phyloP scores from a whole-genome alignment of 2,888 invertebrate genomes.

The Agriopis aurantiaria region DNA sequence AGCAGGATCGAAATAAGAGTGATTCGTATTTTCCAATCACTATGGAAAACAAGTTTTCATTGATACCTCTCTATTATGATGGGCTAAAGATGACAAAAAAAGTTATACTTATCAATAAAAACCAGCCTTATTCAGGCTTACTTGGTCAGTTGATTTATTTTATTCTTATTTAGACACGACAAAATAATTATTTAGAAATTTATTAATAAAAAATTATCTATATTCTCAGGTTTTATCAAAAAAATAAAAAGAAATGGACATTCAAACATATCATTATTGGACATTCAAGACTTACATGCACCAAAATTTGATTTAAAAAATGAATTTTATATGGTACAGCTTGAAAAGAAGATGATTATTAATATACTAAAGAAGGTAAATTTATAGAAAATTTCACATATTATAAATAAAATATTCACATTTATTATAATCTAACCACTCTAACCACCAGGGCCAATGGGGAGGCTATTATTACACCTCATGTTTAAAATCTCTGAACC shows the following conservation, averaged over 20 bases:
- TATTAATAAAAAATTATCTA: no score
- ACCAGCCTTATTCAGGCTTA: constrained; percentile 1
- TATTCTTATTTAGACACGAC: neutral
- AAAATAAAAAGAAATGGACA: neutral
- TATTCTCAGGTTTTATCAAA: neutral
- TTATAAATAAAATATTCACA: neutral
- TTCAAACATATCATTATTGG: neutral
- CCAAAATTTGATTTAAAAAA: constrained; percentile 60
- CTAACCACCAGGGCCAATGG: constrained; percentile 65
- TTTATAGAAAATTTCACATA: neutral
- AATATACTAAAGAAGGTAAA: constrained; percentile 85
- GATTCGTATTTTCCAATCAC: neutral
- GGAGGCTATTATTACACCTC: constrained; percentile 60
- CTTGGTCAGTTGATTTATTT: neutral
- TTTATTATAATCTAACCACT: neutral
- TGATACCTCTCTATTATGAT: neutral
- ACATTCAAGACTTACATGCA: neutral
- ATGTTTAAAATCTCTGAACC: constrained; percentile 41
- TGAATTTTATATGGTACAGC: constrained; percentile 57
- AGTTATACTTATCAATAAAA: constrained; percentile 2
- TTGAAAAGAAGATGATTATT: constrained; percentile 87
- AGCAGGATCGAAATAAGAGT: neutral
- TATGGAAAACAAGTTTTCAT: constrained; percentile 5
- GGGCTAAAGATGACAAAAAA: neutral
- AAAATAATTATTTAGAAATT: no score